A percentile compares a stretch with the other conserved stretches of the same genome.
These are phyloP conservation scores for Trogon melanurus DNA, from an alignment of 2,113 vertebrate species.

Conservation along the genomic window DNA sequence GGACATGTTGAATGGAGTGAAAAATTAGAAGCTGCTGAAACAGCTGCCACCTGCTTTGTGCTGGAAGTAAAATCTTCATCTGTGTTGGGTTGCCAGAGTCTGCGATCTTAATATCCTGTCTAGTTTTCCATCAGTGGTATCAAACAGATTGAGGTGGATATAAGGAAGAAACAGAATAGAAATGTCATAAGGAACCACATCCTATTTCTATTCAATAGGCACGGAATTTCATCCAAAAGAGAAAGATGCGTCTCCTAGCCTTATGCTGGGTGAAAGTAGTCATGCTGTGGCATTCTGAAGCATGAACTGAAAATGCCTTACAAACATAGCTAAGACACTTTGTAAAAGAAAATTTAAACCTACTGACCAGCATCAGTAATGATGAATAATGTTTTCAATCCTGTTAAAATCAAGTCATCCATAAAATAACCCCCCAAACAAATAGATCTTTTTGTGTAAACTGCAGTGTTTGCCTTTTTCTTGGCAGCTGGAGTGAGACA, in stretches of 20 bases:
- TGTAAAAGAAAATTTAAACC: neutral
- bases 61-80: neutral
- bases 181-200: neutral
- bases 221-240: neutral
- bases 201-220: neutral
- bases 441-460: neutral
- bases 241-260: neutral
- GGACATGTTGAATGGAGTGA: constrained; percentile 40
- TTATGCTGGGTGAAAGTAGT: neutral
- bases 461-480: neutral
- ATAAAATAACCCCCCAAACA: neutral
- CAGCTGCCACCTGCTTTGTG: constrained; percentile 1
- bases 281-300: neutral
- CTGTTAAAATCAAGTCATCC: neutral
- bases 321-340: neutral
- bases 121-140: neutral
- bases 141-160: neutral
- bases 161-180: neutral
- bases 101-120: neutral
- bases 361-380: neutral
- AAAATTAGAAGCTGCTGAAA: constrained; percentile 44
- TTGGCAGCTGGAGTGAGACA: neutral
- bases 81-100: neutral
- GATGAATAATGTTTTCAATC: neutral
- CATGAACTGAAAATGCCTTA: neutral